Base-by-base conservation (phyloP, 2,888 invertebrate genomes). In the Timema cristinae region DNA sequence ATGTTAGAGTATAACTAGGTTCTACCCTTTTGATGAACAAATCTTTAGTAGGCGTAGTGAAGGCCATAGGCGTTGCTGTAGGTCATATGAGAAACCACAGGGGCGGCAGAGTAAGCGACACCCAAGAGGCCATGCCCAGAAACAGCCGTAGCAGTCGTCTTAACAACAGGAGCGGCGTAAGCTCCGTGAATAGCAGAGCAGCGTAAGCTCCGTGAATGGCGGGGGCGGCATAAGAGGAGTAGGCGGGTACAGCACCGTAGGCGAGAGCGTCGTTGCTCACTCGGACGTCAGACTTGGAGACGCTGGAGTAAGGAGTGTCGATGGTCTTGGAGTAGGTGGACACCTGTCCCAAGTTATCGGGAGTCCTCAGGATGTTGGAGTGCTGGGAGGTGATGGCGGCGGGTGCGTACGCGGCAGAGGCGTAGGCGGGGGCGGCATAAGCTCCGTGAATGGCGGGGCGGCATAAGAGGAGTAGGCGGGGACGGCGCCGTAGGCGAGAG, bases 261-360 rank as follows among this genome's bases (percentile, higher is more conserved):
- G 71, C 71, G 69, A 70, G 59, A 52, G 72, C 73, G 72, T 77
- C 76, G 70, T 76, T 76, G 72, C 75, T 76, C 47, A 90, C 88
- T 15, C 90, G 87, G 50, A 90, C 86, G 78, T 90, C 90, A 47
- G 89, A 83, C 79, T 90, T 90, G 78, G 89, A 87, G 63, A 89
- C 89, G 79, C 89, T 90, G 68, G 90, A 90, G 84, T 86, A 91
- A 9, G 91, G 90, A 4, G 91, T 91, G 81, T 89, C 89, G 77
- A 91, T 86, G 74, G 89, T 86, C 80, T 90, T 91, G 16, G 87
- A 85, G 82, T 88, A 89, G 67, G 90, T 89, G 15, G 91, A 89
- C 73, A 89, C 85, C 75, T 82, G 81, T 75, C 90, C 90, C 75
- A 91, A 83, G 80, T 91, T 91, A 76, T 89, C 91, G 73, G 85